Base-by-base conservation (phyloP, 2,888 invertebrate species). In the Synanthedon vespiformis region DNA sequence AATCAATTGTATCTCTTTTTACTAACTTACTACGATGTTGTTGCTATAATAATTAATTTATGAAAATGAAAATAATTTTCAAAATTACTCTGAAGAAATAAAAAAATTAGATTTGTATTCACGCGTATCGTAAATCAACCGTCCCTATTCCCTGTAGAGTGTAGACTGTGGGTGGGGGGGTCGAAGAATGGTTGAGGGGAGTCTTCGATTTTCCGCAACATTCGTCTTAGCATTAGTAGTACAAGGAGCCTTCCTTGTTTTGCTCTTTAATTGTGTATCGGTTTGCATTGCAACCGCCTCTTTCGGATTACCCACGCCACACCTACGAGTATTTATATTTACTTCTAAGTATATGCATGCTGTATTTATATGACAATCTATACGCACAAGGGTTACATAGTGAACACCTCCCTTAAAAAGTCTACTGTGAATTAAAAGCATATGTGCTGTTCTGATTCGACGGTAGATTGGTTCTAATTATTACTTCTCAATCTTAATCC, bases 191-290 rank as follows among this genome's bases (percentile, higher is more conserved):
- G 57, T 62, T 64, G 48, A 61, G 70, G 69, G 67, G 69, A 63
- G 72, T 74, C 72, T 79, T 81, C 83, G 84, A 86, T 86, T 87
- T 86, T 87, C 81, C 87, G 83, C 85, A 85, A 86, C 84, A 83
- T 86, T 84, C 86, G 85, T 85, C 85, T 84, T 81, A 79, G 80
- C 79, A 80, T 82, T 83, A 83, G 77, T 81, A 81, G 75, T 76
- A 75, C 75, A 74, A 75, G 76, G 73, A 34, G 34, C 34, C 34
- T 74, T 72, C 71, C 77, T 76, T 83, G 82, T 82, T 81, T 82
- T 80, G 75, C 78, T 76, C 76, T 84, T 80, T 86, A 85, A 85
- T 83, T 86, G 84, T 85, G 77, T 84, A 85, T 82, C 75, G 82
- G 81, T 77, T 80, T 70, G 73, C 60, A 66, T 34, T 34, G 67